These are phyloP conservation scores for Monomorium pharaonis DNA, from an alignment of 1,140 invertebrate genomes.

Conservation along the genomic window DNA sequence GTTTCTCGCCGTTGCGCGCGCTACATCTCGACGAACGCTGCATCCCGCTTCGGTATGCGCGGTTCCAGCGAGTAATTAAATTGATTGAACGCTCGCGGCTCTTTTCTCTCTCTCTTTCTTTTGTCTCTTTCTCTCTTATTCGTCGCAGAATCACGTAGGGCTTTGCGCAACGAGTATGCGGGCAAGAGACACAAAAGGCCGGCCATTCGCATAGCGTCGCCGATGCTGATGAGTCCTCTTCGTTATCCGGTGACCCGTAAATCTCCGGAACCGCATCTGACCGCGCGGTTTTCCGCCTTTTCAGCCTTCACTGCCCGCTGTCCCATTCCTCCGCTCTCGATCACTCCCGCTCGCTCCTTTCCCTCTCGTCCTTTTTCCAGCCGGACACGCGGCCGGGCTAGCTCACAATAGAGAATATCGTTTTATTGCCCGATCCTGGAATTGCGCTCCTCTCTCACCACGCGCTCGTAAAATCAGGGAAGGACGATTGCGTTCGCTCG, in stretches of 20 bases:
- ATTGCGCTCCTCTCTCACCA: conserved; percentile 45
- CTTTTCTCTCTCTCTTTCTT: not conserved
- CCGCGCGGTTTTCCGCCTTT: conserved; percentile 35
- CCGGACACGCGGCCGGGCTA: conserved; percentile 33
- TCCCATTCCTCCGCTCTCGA: conserved; percentile 9
- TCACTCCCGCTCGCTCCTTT: not conserved
- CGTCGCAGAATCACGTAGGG: conserved; percentile 18
- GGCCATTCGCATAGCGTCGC: conserved; percentile 54
- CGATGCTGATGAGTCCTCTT: conserved; percentile 74
- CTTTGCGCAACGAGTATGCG: conserved; percentile 12
- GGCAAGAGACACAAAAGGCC: conserved; percentile 62
- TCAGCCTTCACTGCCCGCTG: conserved; percentile 6
- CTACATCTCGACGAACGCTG: conserved; percentile 36
- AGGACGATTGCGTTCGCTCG: conserved; percentile 27
- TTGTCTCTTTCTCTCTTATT: not conserved
- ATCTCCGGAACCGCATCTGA: conserved; percentile 61
- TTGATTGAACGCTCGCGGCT: conserved; percentile 64
- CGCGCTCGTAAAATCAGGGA: conserved; percentile 63
- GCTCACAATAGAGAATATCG: conserved; percentile 62
- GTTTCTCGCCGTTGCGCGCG: not conserved
- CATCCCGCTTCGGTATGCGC: conserved; percentile 51
- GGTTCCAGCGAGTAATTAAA: conserved; percentile 71
- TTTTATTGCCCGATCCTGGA: conserved; percentile 64
- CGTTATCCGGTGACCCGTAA: conserved; percentile 72
- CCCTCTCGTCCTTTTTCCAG: conserved; percentile 4